Percentiles rank a stretch among this genome's conserved stretches.
Conservation (phyloP, 1,140 invertebrate species). For the Zaprionus vittiger region DNA sequence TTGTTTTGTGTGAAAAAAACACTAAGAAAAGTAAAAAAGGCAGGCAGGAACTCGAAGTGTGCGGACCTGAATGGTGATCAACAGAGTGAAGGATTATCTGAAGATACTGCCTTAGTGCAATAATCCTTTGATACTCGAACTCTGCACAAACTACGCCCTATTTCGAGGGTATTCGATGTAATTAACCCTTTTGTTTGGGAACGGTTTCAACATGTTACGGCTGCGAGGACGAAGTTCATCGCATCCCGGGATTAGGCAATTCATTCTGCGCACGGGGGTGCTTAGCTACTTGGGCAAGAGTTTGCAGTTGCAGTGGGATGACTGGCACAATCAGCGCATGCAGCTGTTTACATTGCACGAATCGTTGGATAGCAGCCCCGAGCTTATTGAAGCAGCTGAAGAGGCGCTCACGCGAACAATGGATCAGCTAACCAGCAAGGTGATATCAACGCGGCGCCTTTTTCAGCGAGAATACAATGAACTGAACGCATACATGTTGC, state of each 20-base stretch:
- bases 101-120: no score
- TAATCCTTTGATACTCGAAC: background rate
- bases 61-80: background rate
- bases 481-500: conserved; percentile 56
- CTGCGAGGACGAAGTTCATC: conserved; percentile 40
- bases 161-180: conserved; percentile 13
- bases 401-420: background rate
- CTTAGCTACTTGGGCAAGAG: conserved; percentile 61
- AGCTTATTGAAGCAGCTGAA: background rate
- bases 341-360: conserved; percentile 12
- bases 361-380: background rate
- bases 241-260: conserved; percentile 66
- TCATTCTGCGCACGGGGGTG: conserved; percentile 60
- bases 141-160: background rate
- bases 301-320: conserved; percentile 53
- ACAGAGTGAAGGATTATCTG: background rate
- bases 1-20: background rate
- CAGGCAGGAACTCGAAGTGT: background rate
- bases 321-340: conserved; percentile 48
- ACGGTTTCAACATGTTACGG: conserved; percentile 50
- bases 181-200: background rate
- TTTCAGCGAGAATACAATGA: conserved; percentile 60
- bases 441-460: conserved; percentile 30
- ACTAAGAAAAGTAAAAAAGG: background rate
- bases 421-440: conserved; percentile 24